These are phyloP conservation scores for Lordiphosa collinella DNA, from an alignment of 1,140 invertebrate species.

Conservation along the genomic window DNA sequence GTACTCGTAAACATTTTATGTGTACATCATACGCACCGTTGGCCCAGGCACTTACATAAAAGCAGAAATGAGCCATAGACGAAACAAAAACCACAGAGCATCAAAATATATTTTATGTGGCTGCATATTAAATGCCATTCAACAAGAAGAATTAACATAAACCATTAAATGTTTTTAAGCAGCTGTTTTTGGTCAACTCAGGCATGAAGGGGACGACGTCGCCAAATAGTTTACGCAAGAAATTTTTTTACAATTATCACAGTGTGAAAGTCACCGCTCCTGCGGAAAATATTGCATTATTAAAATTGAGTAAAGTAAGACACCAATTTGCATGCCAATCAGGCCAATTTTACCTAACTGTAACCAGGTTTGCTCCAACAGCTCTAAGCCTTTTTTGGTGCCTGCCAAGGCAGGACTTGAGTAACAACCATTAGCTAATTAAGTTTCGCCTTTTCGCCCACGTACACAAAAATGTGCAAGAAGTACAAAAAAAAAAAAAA, in stretches of 20 bases:
- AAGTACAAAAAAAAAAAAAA: not conserved
- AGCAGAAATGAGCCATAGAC: constrained; percentile 23
- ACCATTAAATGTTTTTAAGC: constrained; percentile 54
- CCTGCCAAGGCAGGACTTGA: constrained; percentile 21
- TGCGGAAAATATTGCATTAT: constrained; percentile 18
- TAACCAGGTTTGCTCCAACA: constrained; percentile 48
- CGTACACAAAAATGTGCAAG: constrained; percentile 8
- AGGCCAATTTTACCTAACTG: constrained; percentile 39
- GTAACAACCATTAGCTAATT: constrained; percentile 64
- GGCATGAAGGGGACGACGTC: not conserved
- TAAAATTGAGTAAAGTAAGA: too few relatives aligned
- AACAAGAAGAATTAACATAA: constrained; percentile 58
- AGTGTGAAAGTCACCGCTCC: not conserved
- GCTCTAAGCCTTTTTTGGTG: constrained; percentile 42
- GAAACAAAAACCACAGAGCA: constrained; percentile 36
- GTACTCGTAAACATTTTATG: constrained; percentile 69
- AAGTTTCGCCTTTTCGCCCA: constrained; percentile 26
- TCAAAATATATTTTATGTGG: constrained; percentile 63
- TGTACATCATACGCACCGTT: constrained; percentile 66
- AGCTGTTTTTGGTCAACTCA: constrained; percentile 14
- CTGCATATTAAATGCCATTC: constrained; percentile 63
- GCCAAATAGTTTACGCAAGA: not conserved
- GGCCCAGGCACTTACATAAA: constrained; percentile 55
- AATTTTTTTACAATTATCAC: constrained; percentile 22
- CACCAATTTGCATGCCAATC: constrained; percentile 51